Evolutionary conservation across 1,140 invertebrate species (phyloP).

Genomic region (Caerostris darwini): DNA sequence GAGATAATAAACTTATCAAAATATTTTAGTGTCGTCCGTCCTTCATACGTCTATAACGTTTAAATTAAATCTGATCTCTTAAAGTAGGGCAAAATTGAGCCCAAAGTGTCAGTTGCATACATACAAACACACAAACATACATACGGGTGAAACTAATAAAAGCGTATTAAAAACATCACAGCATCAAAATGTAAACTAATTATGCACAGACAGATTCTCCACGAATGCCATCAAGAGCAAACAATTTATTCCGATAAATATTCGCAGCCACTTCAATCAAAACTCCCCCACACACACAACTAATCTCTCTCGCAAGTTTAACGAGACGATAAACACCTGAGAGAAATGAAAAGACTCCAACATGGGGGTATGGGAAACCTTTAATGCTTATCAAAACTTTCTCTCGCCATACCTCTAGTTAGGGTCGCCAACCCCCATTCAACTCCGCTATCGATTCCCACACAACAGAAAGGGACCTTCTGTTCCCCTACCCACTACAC

Average conservation of each 20-base stretch:
- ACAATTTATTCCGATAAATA: neutral
- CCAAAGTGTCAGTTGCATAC: too few relatives aligned
- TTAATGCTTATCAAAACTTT: conserved; percentile 39
- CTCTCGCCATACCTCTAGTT: neutral
- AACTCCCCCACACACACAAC: neutral
- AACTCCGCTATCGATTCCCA: neutral
- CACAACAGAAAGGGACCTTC: neutral
- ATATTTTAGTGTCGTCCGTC: too few relatives aligned
- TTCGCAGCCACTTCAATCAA: neutral
- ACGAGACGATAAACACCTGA: neutral
- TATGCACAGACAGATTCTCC: too few relatives aligned
- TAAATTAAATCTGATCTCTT: too few relatives aligned
- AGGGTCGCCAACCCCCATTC: neutral
- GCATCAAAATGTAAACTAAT: too few relatives aligned
- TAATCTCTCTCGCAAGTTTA: neutral
- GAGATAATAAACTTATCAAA: too few relatives aligned
- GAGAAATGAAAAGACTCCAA: neutral
- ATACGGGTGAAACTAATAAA: too few relatives aligned
- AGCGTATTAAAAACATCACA: too few relatives aligned
- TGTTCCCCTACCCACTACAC: neutral
- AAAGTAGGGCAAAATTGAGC: too few relatives aligned
- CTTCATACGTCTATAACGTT: too few relatives aligned
- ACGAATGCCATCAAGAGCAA: neutral
- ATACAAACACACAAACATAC: too few relatives aligned
- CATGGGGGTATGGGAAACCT: conserved; percentile 35